Conservation (phyloP, 2,113 vertebrate genomes). For the Tonatia bakeri region DNA sequence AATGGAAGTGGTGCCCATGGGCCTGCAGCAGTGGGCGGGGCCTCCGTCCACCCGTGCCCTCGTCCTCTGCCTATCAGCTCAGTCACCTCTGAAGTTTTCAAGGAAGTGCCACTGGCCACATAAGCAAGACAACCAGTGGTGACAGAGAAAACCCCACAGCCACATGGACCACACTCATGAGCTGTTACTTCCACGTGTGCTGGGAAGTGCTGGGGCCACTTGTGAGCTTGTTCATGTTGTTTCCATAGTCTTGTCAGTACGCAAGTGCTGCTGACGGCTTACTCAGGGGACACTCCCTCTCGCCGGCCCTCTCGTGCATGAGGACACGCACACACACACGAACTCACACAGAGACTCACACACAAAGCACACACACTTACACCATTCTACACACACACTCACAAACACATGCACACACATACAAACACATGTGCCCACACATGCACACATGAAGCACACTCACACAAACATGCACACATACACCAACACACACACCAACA, state of each 20-base stretch:
- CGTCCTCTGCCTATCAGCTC: neutral
- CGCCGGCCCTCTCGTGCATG: rapidly evolving
- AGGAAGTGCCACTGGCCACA: neutral
- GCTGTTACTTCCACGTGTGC: rapidly evolving
- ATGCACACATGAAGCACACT: neutral
- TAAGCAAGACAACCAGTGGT: neutral
- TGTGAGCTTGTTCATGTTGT: rapidly evolving
- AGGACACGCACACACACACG: neutral
- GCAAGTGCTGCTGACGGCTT: neutral
- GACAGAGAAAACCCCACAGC: neutral
- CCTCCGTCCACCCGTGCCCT: neutral
- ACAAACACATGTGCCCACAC: too few species aligned
- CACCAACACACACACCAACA: neutral
- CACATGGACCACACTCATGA: neutral
- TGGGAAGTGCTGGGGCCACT: rapidly evolving
- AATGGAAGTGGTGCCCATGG: rapidly evolving
- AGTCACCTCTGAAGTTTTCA: neutral
- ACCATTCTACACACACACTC: neutral
- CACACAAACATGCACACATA: too few species aligned
- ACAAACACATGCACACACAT: neutral
- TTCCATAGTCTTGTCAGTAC: rapidly evolving
- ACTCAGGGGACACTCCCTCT: neutral
- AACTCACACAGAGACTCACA: neutral
- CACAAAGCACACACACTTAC: rapidly evolving
- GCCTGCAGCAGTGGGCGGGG: neutral